phyloP scores from a whole-genome alignment of 2,113 vertebrate species.

The Plecotus auritus region DNA sequence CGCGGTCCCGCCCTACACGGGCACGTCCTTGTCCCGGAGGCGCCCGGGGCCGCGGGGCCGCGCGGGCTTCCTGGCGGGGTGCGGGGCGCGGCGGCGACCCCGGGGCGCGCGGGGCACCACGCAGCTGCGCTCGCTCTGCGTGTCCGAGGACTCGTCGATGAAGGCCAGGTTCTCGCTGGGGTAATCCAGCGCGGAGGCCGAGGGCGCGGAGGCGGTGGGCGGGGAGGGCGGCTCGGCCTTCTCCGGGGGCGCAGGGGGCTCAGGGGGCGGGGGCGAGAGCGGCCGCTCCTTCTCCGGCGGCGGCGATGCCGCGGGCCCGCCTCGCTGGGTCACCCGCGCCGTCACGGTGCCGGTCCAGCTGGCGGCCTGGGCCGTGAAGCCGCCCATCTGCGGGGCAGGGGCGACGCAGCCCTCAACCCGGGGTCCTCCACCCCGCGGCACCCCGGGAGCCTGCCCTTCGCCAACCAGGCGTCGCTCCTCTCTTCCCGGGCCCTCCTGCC shows the following conservation, averaged over 20 bases:
- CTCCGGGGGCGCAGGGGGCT: background rate
- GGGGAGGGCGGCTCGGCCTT: conserved; percentile 22
- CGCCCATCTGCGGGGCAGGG: conserved; percentile 87
- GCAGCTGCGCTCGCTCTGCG: conserved; percentile 85
- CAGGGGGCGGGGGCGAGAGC: background rate
- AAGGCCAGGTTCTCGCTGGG: conserved; percentile 90
- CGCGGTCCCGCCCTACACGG: background rate
- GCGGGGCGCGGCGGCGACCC: conserved; percentile 53
- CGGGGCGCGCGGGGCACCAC: conserved; percentile 63
- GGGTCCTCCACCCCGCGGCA: background rate
- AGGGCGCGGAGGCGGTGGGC: conserved; percentile 27
- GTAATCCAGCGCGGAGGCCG: conserved; percentile 83
- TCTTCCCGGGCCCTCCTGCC: background rate
- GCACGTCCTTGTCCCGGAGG: conserved; percentile 45
- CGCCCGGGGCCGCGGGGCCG: conserved; percentile 48
- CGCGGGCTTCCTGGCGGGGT: conserved; percentile 23
- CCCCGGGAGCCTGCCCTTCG: background rate
- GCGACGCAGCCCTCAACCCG: background rate
- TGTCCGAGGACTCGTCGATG: conserved; percentile 92
- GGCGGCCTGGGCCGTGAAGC: conserved; percentile 90
- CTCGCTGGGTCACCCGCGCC: conserved; percentile 85
- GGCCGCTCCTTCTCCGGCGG: conserved; percentile 51
- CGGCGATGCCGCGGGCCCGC: conserved; percentile 69
- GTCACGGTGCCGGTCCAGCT: conserved; percentile 93
- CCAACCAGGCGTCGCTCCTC: accelerated